A percentile compares a stretch with the other conserved stretches of the same genome.
phyloP scores from a whole-genome alignment of 2,113 vertebrate genomes.

The Sturnira hondurensis region DNA sequence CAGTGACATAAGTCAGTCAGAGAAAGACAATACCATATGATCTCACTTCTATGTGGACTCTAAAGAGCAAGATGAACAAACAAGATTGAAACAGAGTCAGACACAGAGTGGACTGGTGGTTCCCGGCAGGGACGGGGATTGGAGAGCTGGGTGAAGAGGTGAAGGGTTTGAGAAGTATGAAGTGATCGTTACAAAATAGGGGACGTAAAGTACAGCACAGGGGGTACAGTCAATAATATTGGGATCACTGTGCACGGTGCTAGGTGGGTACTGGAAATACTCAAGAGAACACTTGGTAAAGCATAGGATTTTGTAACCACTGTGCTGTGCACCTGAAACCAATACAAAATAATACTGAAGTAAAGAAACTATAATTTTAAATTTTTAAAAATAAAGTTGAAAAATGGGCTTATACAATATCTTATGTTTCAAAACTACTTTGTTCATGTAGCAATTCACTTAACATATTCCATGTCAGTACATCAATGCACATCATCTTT shows the following conservation, averaged over 20 bases:
- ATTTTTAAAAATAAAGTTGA: not conserved
- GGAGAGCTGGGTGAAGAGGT: not conserved
- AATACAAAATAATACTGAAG: not conserved
- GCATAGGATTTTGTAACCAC: not conserved
- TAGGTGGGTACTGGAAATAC: not conserved
- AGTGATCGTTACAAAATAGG: not conserved
- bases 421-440: not conserved
- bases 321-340: not conserved
- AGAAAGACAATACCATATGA: not conserved
- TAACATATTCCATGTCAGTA: not conserved
- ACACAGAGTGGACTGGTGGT: not conserved
- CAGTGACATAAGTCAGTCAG: not conserved
- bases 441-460: not conserved
- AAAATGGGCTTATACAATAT: not conserved
- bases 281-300: not conserved
- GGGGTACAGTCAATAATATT: not conserved
- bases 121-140: not conserved
- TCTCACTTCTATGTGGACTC: not conserved
- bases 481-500: not conserved
- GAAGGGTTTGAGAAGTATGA: not conserved
- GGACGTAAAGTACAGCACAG: not conserved
- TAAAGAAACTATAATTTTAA: not conserved
- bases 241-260: not conserved
- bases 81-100: not conserved
- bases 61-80: not conserved